phyloP scores from a whole-genome alignment of 92 coral and sea anemone species.

The Anthopleura xanthogrammica region DNA sequence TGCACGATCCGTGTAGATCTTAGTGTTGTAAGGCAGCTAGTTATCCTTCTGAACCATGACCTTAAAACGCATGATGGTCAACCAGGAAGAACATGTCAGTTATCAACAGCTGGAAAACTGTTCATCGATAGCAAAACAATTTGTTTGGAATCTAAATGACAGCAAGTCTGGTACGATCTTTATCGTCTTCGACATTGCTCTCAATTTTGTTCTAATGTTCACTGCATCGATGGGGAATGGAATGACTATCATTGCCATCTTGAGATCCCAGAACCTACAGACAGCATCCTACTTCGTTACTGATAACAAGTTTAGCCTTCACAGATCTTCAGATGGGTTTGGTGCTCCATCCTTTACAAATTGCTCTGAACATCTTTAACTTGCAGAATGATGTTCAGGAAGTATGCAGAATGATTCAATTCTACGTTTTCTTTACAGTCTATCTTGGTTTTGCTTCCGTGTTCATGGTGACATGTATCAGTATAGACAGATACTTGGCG shows the following conservation, averaged over 20 bases:
- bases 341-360: constrained; percentile 26
- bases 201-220: constrained; percentile 1
- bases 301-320: constrained; percentile 48
- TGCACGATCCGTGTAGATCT: no score
- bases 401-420: constrained; percentile 8
- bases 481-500: constrained; percentile 49
- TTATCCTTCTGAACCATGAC: no score
- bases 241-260: constrained; percentile 28
- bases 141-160: no score
- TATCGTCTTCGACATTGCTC: background rate
- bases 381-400: constrained; percentile 1
- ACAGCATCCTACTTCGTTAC: constrained; percentile 48
- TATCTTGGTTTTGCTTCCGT: constrained; percentile 13
- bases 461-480: constrained; percentile 25
- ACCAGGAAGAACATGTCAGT: no score
- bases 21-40: no score
- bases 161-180: no score
- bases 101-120: no score
- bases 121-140: no score
- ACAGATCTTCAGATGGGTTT: constrained; percentile 45
- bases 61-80: no score
- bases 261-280: constrained; percentile 30
- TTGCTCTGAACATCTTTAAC: constrained; percentile 6
- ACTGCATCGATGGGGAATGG: constrained; percentile 29
- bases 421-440: background rate